phyloP scores from a whole-genome alignment of 2,797 vertebrate genomes.

The Hybognathus amarus region DNA sequence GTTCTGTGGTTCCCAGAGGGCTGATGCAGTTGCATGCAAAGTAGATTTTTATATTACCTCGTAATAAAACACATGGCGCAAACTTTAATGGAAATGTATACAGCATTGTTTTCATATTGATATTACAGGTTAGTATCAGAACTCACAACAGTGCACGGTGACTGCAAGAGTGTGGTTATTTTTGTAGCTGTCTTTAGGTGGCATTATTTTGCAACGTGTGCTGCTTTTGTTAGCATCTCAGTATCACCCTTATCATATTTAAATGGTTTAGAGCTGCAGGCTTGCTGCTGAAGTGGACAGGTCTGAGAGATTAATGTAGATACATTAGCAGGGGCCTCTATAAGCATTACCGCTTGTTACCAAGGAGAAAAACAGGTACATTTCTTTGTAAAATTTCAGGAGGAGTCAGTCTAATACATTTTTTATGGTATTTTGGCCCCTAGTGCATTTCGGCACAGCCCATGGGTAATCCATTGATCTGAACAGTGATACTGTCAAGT shows the following conservation, averaged over 20 bases:
- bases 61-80: background rate
- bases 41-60: background rate
- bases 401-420: background rate
- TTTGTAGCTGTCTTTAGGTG: constrained; percentile 41
- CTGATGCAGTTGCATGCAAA: constrained; percentile 1
- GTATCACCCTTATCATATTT: constrained; percentile 1
- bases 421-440: background rate
- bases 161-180: constrained; percentile 16
- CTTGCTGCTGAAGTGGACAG: background rate
- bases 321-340: background rate
- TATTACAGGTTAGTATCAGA: background rate
- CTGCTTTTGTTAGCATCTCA: constrained; percentile 2
- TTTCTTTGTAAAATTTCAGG: background rate
- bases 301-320: background rate
- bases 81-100: background rate
- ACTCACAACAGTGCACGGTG: background rate
- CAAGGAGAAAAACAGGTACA: background rate
- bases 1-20: background rate
- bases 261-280: background rate
- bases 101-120: background rate
- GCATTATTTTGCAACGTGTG: constrained; percentile 27
- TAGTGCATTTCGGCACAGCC: background rate
- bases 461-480: background rate
- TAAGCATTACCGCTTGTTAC: background rate
- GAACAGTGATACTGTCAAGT: background rate